Conservation (phyloP, 2,888 invertebrate genomes). For the Isotomurus palustris region DNA sequence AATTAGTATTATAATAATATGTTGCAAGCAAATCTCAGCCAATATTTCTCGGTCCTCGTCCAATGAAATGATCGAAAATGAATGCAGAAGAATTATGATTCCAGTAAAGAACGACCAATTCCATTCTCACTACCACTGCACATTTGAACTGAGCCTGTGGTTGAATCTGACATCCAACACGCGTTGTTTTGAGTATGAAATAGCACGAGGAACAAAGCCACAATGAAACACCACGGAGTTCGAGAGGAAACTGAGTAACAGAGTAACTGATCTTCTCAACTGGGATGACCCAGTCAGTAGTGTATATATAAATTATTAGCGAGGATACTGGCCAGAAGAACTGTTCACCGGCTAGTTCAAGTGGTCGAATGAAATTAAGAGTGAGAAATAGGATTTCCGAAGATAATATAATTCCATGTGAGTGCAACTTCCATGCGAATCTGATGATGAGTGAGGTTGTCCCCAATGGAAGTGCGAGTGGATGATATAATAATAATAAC, state of each 20-base stretch:
- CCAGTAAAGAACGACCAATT: constrained; percentile 25
- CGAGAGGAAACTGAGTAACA: too few species aligned
- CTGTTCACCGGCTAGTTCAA: neutral
- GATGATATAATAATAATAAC: neutral
- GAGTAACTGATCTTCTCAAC: too few species aligned
- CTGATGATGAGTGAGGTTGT: neutral
- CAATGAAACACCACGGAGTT: too few species aligned
- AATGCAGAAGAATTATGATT: constrained; percentile 18
- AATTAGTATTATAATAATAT: too few species aligned
- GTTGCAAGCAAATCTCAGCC: too few species aligned
- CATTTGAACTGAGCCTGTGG: too few species aligned
- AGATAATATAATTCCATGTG: neutral
- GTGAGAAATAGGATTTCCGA: neutral
- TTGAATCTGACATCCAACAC: too few species aligned
- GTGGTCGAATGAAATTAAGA: constrained; percentile 3
- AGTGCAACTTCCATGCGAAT: neutral
- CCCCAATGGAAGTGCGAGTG: neutral
- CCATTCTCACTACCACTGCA: constrained; percentile 42
- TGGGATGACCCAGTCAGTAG: too few species aligned
- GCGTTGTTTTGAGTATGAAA: too few species aligned
- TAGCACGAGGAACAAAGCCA: too few species aligned
- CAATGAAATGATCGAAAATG: constrained; percentile 37
- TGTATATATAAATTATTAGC: too few species aligned
- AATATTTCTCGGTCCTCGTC: constrained; percentile 44
- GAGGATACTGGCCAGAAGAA: too few species aligned